Conservation (phyloP, 2,113 vertebrate genomes). For the Misgurnus anguillicaudatus region DNA sequence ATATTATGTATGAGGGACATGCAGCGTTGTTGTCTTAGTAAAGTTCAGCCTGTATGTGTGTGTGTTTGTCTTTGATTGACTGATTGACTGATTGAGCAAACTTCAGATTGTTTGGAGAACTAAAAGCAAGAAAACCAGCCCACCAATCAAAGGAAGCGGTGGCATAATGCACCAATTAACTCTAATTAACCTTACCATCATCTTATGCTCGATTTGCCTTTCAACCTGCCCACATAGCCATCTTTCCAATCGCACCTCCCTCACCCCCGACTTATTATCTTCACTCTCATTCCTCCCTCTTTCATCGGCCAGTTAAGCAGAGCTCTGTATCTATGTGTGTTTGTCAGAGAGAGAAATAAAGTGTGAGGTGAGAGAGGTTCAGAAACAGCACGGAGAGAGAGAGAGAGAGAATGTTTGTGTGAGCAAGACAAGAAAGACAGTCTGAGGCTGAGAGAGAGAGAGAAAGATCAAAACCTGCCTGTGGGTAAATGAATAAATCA, state of each 20-base stretch:
- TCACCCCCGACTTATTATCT: constrained; percentile 25
- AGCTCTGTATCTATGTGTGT: constrained; percentile 29
- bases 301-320: constrained; percentile 44
- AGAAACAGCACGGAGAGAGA: constrained; percentile 47
- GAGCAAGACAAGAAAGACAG: constrained; percentile 33
- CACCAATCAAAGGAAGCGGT: constrained; percentile 33
- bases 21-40: background rate
- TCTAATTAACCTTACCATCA: constrained; percentile 51
- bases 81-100: constrained; percentile 1
- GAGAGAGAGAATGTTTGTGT: constrained; percentile 41
- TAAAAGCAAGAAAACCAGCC: background rate
- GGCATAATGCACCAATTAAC: constrained; percentile 38
- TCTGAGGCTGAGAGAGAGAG: constrained; percentile 27
- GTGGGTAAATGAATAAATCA: constrained; percentile 64
- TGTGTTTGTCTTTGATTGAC: constrained; percentile 18
- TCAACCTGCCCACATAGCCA: constrained; percentile 18
- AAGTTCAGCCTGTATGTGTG: constrained; percentile 7
- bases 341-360: constrained; percentile 46
- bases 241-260: constrained; percentile 8
- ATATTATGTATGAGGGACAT: constrained; percentile 21
- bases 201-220: constrained; percentile 34
- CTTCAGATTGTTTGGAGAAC: constrained; percentile 14
- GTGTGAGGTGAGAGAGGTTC: constrained; percentile 47
- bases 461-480: constrained; percentile 62
- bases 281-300: constrained; percentile 40